Base-by-base conservation (phyloP, 2,113 vertebrate genomes). In the Thamnophis sirtalis region DNA sequence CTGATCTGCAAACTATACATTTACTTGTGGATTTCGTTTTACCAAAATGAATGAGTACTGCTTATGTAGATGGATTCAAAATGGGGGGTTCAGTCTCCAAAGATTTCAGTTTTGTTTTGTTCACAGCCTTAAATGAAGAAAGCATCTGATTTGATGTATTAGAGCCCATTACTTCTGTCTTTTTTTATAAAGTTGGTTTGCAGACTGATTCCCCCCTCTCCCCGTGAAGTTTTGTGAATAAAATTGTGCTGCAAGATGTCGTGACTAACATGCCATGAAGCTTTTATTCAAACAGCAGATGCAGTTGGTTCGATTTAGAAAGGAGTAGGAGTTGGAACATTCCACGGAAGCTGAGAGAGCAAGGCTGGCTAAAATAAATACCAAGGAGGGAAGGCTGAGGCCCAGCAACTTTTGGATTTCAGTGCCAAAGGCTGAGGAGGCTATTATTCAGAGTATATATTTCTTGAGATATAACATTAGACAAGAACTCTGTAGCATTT, bases 211-310 rank as follows among this genome's bases (percentile, higher is more conserved):
- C 95, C 1, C 38, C 7, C n/a, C 48, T 13, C 19, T 0, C 8
- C 56, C 88, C 26, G 11, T 51, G 13, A 63, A 50, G 88, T 95
- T 95, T 95, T 95, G 96, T 97, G 96, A 97, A 96, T 97, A 97
- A 97, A 97, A 96, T 94, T 96, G 96, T 93, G 94, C 96, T 96
- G 96, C 91, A 94, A 95, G 94, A 96, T 94, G 96, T 97, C 96
- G 93, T 96, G 95, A 97, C 95, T 97, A 95, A 94, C 84, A 0
- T 92, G 80, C 91, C 80, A 89, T 1, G 5, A 87, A 94, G 94
- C 91, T 92, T 96, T 97, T 97, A 96, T 95, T 95, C 95, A 95
- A 94, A 94, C 95, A 96, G 96, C 96, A 97, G 96, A 96, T 97
- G 96, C 96, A 95, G 96, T 95, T 94, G 95, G 94, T 95, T 96